phyloP scores from a whole-genome alignment of 2,113 vertebrate species.

The Herpetotheres cachinnans region DNA sequence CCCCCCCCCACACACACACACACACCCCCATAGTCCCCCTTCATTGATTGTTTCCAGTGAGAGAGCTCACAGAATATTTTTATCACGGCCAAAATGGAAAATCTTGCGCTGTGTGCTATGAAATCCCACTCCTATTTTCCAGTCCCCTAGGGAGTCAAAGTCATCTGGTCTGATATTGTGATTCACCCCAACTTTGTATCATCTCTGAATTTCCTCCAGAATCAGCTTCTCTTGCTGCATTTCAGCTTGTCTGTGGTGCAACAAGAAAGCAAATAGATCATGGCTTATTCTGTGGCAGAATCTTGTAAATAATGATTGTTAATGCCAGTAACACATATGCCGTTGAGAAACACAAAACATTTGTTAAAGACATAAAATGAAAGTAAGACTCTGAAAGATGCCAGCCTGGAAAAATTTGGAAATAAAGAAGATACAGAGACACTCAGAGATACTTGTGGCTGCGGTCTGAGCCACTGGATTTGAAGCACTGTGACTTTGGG shows the following conservation, averaged over 20 bases:
- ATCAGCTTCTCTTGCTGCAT: background rate
- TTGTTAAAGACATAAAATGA: background rate
- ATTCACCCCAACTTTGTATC: background rate
- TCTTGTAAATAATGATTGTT: background rate
- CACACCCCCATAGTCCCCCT: too few species aligned
- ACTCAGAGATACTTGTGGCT: background rate
- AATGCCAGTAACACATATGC: background rate
- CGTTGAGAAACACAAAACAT: background rate
- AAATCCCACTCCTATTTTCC: background rate
- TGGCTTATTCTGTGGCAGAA: background rate
- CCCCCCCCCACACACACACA: too few species aligned
- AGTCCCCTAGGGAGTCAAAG: background rate
- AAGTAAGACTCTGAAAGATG: background rate
- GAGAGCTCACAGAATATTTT: background rate
- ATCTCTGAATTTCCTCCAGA: background rate
- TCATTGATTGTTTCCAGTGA: background rate
- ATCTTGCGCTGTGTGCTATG: background rate
- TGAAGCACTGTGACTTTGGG: background rate
- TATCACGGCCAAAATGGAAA: background rate
- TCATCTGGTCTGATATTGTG: background rate
- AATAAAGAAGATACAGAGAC: background rate
- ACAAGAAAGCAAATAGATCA: background rate
- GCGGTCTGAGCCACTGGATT: background rate
- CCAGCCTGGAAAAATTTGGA: background rate
- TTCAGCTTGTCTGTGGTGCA: background rate